Conservation (phyloP, 2,888 invertebrate genomes). For the Eumacrocentrus americanus region DNA sequence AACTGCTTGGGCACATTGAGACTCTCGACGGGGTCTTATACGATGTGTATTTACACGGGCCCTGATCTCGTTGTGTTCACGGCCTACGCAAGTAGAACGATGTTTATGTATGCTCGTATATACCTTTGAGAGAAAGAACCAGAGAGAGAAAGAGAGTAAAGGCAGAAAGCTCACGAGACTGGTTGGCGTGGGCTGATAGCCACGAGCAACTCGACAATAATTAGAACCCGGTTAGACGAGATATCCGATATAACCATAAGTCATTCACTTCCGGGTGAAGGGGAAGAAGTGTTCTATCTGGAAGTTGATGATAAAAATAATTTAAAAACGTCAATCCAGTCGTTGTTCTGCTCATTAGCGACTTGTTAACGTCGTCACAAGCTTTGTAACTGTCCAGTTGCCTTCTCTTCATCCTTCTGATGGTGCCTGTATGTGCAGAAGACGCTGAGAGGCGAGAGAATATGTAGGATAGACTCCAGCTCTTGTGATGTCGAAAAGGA, state of each 20-base stretch:
- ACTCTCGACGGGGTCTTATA: neutral
- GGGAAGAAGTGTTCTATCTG: neutral
- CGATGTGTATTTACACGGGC: constrained; percentile 16
- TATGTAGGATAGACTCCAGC: too few relatives aligned
- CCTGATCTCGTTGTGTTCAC: constrained; percentile 27
- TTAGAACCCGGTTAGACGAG: constrained; percentile 32
- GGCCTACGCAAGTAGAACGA: constrained; percentile 37
- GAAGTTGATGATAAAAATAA: neutral
- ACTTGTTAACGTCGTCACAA: constrained; percentile 12
- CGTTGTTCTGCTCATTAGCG: constrained; percentile 18
- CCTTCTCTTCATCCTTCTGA: neutral
- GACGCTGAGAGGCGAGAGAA: neutral
- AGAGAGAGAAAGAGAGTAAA: neutral
- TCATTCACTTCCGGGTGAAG: constrained; percentile 19
- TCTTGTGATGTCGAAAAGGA: neutral
- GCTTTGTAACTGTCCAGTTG: constrained; percentile 7
- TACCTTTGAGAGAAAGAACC: constrained; percentile 1
- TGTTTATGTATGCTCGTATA: constrained; percentile 31
- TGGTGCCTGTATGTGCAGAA: neutral
- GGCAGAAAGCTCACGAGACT: constrained; percentile 3
- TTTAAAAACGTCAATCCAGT: neutral
- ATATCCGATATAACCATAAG: constrained; percentile 14
- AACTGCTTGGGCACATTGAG: too few relatives aligned
- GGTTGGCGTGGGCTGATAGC: constrained; percentile 21
- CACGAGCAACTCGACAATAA: constrained; percentile 25